Percentiles rank a stretch among this genome's conserved stretches.
These are phyloP conservation scores for Poliocrania exsul DNA, from an alignment of 2,797 vertebrate genomes.

Conservation along the genomic window DNA sequence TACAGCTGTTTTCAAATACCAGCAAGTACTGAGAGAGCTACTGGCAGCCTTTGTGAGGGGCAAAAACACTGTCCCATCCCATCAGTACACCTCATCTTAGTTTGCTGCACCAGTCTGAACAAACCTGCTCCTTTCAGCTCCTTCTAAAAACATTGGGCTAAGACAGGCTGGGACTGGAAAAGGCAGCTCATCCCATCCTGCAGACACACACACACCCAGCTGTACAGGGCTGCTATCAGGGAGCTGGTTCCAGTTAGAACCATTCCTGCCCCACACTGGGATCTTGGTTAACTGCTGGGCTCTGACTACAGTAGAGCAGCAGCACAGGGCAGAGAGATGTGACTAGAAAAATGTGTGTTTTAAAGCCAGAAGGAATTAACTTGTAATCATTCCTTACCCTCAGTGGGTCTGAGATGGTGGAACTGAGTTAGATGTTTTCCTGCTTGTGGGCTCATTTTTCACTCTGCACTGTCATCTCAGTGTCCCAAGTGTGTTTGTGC, in stretches of 20 bases:
- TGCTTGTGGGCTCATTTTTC: slow-evolving; percentile 1
- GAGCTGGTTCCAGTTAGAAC: background rate
- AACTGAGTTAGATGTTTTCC: background rate
- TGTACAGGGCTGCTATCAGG: background rate
- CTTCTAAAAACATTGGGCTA: background rate
- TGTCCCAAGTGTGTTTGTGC: background rate
- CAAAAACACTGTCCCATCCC: background rate
- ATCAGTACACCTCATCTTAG: background rate
- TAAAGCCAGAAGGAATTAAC: background rate
- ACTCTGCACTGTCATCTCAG: background rate
- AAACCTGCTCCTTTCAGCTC: background rate
- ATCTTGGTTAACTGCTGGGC: background rate
- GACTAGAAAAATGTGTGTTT: background rate
- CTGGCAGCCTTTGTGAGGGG: background rate
- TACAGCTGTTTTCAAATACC: background rate
- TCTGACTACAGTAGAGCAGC: background rate
- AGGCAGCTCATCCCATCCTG: background rate
- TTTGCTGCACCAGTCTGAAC: background rate
- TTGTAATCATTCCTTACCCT: background rate
- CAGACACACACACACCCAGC: background rate
- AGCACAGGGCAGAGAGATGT: background rate
- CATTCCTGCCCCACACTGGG: background rate
- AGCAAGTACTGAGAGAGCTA: background rate
- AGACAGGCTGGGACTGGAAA: background rate
- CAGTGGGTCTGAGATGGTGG: background rate